These are phyloP conservation scores for Tribolium madens DNA, from an alignment of 1,140 invertebrate genomes.

Conservation along the genomic window DNA sequence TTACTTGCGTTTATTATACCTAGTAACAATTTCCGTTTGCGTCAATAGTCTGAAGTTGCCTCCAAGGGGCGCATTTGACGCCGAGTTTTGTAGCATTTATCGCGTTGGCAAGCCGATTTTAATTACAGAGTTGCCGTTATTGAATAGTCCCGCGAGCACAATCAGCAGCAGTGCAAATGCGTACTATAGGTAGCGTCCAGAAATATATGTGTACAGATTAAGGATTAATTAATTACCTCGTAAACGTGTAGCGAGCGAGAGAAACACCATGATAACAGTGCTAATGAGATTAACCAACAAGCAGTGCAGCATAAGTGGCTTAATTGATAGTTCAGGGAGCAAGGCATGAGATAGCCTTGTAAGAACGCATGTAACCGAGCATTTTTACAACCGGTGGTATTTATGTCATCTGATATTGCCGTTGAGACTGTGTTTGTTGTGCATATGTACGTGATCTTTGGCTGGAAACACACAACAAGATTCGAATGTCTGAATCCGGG, in stretches of 20 bases:
- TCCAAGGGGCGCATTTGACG: not conserved
- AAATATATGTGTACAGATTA: slow-evolving; percentile 60
- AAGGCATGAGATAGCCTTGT: slow-evolving; percentile 60
- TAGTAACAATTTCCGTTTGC: not conserved
- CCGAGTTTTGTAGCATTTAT: not conserved
- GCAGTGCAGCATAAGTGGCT: slow-evolving; percentile 54
- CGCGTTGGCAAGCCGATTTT: slow-evolving; percentile 46
- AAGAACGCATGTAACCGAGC: slow-evolving; percentile 55
- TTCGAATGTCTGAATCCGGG: slow-evolving; percentile 18
- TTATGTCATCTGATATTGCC: slow-evolving; percentile 59
- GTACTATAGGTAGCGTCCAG: slow-evolving; percentile 46
- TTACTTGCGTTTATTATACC: no score
- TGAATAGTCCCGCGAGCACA: slow-evolving; percentile 49
- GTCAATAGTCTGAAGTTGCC: not conserved
- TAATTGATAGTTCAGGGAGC: slow-evolving; percentile 60
- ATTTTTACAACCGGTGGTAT: slow-evolving; percentile 54
- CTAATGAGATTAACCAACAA: slow-evolving; percentile 63
- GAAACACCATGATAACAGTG: slow-evolving; percentile 60
- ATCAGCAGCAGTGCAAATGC: slow-evolving; percentile 45
- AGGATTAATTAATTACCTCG: slow-evolving; percentile 63
- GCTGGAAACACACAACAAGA: slow-evolving; percentile 1
- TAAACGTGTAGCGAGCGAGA: slow-evolving; percentile 60
- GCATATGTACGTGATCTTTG: slow-evolving; percentile 15
- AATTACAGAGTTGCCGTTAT: slow-evolving; percentile 49
- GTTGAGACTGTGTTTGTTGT: slow-evolving; percentile 10